These are phyloP conservation scores for Cyprinodon brontotheroides DNA, from an alignment of 2,113 vertebrate genomes.

Conservation along the genomic window DNA sequence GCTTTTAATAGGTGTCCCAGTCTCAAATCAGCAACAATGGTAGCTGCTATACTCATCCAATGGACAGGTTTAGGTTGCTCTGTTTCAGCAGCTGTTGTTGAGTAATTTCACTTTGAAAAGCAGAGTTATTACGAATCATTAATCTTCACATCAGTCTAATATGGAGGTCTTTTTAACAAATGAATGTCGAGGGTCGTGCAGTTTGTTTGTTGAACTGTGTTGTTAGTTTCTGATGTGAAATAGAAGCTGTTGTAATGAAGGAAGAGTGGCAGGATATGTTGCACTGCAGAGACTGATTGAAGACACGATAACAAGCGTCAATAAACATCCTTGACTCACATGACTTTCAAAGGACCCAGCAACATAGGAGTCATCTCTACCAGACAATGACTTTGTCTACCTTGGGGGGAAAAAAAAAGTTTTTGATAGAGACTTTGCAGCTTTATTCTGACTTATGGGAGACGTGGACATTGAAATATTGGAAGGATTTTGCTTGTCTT, in stretches of 20 bases:
- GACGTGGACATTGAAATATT: background rate
- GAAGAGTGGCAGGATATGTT: slow-evolving; percentile 68
- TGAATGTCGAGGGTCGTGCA: background rate
- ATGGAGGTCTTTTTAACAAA: background rate
- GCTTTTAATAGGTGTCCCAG: slow-evolving; percentile 9
- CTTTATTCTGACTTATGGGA: background rate
- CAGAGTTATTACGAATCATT: background rate
- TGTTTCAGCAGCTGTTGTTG: slow-evolving; percentile 10
- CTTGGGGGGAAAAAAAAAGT: background rate
- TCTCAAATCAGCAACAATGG: background rate
- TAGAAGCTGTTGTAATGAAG: slow-evolving; percentile 32
- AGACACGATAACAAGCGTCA: slow-evolving; percentile 46
- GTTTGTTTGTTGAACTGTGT: slow-evolving; percentile 19
- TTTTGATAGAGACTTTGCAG: background rate
- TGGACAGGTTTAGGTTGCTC: slow-evolving; percentile 19
- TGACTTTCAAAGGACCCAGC: background rate
- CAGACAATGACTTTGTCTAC: background rate
- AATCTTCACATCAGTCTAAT: background rate
- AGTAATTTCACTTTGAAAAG: slow-evolving; percentile 6
- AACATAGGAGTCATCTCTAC: background rate
- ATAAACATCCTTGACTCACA: slow-evolving; percentile 43
- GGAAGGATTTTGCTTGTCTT: slow-evolving; percentile 8
- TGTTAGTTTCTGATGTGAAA: slow-evolving; percentile 31
- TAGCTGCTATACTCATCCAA: slow-evolving; percentile 4
- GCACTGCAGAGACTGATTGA: slow-evolving; percentile 53